Conservation (phyloP, 2,113 vertebrate species). For the Microtus oregoni region DNA sequence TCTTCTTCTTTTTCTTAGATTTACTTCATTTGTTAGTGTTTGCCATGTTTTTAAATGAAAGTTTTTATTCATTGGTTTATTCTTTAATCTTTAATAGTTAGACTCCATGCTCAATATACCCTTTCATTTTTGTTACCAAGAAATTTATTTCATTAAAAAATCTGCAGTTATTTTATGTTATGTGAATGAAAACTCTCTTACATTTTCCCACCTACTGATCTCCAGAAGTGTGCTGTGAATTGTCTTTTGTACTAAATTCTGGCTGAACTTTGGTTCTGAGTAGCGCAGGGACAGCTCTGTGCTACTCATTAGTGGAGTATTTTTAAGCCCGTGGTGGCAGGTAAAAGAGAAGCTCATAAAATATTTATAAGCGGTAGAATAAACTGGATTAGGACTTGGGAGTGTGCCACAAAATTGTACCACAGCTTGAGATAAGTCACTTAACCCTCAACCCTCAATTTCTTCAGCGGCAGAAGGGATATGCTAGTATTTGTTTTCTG, state of each 20-base stretch:
- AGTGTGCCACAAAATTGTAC: neutral
- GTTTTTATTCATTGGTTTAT: neutral
- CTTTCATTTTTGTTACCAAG: neutral
- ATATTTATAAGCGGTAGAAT: conserved; percentile 63
- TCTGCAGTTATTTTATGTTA: neutral
- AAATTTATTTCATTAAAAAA: conserved; percentile 17
- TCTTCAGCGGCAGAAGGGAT: neutral
- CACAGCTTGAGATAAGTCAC: neutral
- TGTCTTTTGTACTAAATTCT: conserved; percentile 46
- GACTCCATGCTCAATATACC: neutral
- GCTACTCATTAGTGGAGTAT: conserved; percentile 67
- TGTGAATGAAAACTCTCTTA: conserved; percentile 15
- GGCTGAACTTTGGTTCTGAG: conserved; percentile 67
- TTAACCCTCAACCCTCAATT: conserved; percentile 38
- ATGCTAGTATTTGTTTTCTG: neutral
- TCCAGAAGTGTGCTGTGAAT: conserved; percentile 17
- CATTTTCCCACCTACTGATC: neutral
- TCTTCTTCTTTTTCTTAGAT: neutral
- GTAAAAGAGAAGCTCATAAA: conserved; percentile 53
- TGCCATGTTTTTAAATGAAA: conserved; percentile 18
- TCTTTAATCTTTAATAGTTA: conserved; percentile 16
- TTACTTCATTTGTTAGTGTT: conserved; percentile 6
- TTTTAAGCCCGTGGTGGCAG: conserved; percentile 49
- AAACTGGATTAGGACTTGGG: conserved; percentile 32
- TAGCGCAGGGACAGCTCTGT: conserved; percentile 48